Percentiles rank a stretch among this genome's conserved stretches.
These are phyloP conservation scores for Marisa cornuarietis DNA, from an alignment of 1,140 invertebrate genomes.

Conservation along the genomic window DNA sequence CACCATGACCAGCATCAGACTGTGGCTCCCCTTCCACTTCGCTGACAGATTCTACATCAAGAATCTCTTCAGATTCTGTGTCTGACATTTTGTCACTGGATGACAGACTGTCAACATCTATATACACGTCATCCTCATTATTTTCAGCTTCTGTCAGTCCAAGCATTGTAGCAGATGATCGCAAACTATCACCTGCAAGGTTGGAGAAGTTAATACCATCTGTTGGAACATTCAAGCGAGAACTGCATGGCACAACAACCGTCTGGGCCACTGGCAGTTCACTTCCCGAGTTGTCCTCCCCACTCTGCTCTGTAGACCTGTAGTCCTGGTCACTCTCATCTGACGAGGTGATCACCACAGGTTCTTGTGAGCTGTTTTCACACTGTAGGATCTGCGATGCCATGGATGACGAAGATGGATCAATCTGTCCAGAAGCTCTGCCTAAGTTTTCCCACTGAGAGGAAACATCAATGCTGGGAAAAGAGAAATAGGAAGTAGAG, in stretches of 20 bases:
- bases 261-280: constrained; percentile 6
- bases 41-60: constrained; percentile 19
- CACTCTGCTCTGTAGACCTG: not conserved
- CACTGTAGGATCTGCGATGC: too few relatives aligned
- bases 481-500: not conserved
- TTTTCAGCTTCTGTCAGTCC: not conserved
- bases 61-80: not conserved
- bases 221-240: constrained; percentile 3
- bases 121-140: not conserved
- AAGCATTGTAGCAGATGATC: not conserved
- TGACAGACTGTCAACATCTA: constrained; percentile 16
- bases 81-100: constrained; percentile 8
- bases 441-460: constrained; percentile 13
- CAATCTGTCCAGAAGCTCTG: constrained; percentile 1
- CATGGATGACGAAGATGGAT: not conserved
- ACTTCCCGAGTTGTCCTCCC: not conserved
- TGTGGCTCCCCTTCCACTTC: too few relatives aligned
- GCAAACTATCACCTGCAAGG: not conserved
- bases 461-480: not conserved
- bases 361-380: constrained; percentile 3
- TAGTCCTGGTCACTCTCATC: constrained; percentile 18
- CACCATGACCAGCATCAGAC: too few relatives aligned
- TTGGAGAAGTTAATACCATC: not conserved
- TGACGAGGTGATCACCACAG: constrained; percentile 15
- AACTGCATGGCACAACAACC: constrained; percentile 17